Base-by-base conservation (phyloP, 2,888 invertebrate species). In the Pycnomerus fuliginosus region DNA sequence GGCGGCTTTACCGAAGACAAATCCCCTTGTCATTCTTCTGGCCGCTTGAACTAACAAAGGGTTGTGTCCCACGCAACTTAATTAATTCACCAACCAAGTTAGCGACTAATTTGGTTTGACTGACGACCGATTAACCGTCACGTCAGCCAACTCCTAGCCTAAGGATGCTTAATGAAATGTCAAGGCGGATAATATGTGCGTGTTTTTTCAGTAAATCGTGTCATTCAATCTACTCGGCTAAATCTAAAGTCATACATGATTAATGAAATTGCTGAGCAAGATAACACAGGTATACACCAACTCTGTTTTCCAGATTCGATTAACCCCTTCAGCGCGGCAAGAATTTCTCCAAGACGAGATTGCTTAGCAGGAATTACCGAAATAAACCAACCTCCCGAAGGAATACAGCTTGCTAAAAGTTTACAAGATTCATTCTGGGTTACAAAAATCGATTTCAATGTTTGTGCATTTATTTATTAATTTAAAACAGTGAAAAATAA, bases 31-130 rank as follows among this genome's bases (percentile, higher is more conserved):
- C n/a, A n/a, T n/a, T n/a, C n/a, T n/a, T n/a, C n/a, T n/a, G n/a
- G n/a, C n/a, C n/a, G n/a, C n/a, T n/a, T n/a, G n/a, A n/a, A n/a
- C n/a, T n/a, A n/a, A n/a, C n/a, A n/a, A n/a, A n/a, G n/a, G n/a
- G n/a, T n/a, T n/a, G n/a, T n/a, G n/a, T n/a, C n/a, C n/a, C n/a
- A n/a, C n/a, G n/a, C n/a, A n/a, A n/a, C n/a, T n/a, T 36, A 34
- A 43, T 50, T 43, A 46, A 50, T 46, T 50, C 39, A 38, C 22
- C 17, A 36, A 28, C 34, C 22, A 31, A 41, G 28, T 37, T 24
- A 41, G 27, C 32, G 40, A 35, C 17, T 51, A 51, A 51, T 51
- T 51, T 30, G 42, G 42, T 44, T 51, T 51, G 44, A 51, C 42
- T 48, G 48, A 51, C 42, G 37, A 40, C 30, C 39, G 36, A 45